These are phyloP conservation scores for Chrysogorgia sp. DNA, from an alignment of 92 coral and sea anemone species.

Conservation along the genomic window DNA sequence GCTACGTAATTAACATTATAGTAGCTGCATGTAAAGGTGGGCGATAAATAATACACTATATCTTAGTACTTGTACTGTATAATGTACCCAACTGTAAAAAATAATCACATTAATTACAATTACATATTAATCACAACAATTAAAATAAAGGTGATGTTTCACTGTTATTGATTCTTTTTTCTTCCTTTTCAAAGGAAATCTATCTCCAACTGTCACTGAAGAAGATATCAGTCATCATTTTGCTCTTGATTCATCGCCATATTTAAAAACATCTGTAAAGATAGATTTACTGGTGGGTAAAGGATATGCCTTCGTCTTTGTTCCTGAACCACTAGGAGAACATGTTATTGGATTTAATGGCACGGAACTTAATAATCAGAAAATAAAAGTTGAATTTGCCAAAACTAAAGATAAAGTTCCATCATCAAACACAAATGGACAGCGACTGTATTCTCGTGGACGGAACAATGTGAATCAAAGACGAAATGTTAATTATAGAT, in stretches of 20 bases:
- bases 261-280: conserved; percentile 84
- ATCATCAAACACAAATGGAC: conserved; percentile 24
- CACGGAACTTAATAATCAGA: conserved; percentile 70
- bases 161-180: not conserved
- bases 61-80: too few species aligned
- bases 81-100: not conserved
- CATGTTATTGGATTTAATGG: conserved; percentile 78
- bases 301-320: conserved; percentile 85
- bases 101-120: too few species aligned
- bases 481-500: conserved; percentile 36
- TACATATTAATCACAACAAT: too few species aligned
- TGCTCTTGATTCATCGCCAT: conserved; percentile 85
- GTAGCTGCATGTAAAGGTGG: too few species aligned
- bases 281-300: conserved; percentile 81
- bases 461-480: conserved; percentile 41
- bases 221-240: conserved; percentile 79
- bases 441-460: conserved; percentile 41
- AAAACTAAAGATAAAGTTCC: conserved; percentile 44
- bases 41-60: too few species aligned
- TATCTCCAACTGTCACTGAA: conserved; percentile 74
- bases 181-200: conserved; percentile 65
- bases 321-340: conserved; percentile 82
- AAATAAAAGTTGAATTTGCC: conserved; percentile 82
- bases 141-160: too few species aligned
- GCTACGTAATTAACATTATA: too few species aligned